phyloP scores from a whole-genome alignment of 2,113 vertebrate species.

The Globicephala melas region DNA sequence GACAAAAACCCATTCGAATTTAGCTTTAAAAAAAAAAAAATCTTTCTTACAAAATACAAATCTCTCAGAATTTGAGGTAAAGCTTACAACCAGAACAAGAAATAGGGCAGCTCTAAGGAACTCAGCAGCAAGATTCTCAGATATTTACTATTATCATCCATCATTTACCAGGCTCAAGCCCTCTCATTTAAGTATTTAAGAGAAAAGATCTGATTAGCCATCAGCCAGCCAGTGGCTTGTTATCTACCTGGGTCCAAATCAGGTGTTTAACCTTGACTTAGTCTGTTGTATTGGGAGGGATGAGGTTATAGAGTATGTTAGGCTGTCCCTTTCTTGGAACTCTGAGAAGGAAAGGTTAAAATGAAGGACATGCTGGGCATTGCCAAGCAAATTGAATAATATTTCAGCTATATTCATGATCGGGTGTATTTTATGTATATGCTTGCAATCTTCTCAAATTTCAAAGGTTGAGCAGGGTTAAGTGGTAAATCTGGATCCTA shows the following conservation, averaged over 20 bases:
- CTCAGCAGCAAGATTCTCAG: not conserved
- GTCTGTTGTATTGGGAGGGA: not conserved
- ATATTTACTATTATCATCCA: not conserved
- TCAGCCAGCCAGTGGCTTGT: not conserved
- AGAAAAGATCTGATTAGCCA: not conserved
- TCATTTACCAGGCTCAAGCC: not conserved
- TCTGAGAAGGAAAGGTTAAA: not conserved
- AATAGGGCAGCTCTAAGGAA: not conserved
- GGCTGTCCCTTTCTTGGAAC: not conserved
- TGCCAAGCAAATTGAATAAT: not conserved
- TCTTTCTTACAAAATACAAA: not conserved
- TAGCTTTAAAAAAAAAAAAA: not conserved
- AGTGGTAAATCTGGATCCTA: slow-evolving; percentile 9
- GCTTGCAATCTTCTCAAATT: not conserved
- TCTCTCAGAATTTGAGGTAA: slow-evolving; percentile 20
- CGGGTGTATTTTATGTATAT: not conserved
- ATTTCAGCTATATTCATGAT: not conserved
- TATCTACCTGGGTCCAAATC: not conserved
- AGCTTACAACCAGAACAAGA: slow-evolving; percentile 2
- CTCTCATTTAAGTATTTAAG: not conserved
- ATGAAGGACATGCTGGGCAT: not conserved
- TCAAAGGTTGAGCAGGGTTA: not conserved
- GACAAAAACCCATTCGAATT: slow-evolving; percentile 7
- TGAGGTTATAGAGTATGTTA: not conserved
- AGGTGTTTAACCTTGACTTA: not conserved